These are phyloP conservation scores for Pimephales promelas DNA, from an alignment of 2,113 vertebrate species.

Conservation along the genomic window DNA sequence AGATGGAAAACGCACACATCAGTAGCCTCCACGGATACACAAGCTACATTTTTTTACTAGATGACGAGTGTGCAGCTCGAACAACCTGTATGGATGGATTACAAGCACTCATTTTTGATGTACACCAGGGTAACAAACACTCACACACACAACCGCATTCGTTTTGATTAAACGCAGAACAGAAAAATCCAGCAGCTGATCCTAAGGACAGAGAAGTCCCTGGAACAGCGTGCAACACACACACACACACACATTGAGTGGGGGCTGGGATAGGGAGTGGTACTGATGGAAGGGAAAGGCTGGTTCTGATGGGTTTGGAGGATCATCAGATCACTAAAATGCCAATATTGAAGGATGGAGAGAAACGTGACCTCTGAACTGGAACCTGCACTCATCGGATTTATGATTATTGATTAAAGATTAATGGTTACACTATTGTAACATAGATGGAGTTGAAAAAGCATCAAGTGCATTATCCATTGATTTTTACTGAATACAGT, in stretches of 20 bases:
- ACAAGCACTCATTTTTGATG: background rate
- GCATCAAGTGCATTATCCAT: background rate
- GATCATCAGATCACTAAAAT: conserved; percentile 32
- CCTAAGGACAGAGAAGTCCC: conserved; percentile 17
- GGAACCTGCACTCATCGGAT: background rate
- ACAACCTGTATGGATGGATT: conserved; percentile 1
- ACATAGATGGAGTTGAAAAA: background rate
- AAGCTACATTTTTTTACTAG: background rate
- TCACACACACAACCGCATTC: conserved; percentile 19
- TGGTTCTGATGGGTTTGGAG: conserved; percentile 46
- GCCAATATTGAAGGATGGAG: background rate
- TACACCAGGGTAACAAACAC: conserved; percentile 21
- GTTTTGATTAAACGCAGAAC: conserved; percentile 4
- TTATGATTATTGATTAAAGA: background rate
- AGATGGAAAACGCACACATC: conserved; percentile 32
- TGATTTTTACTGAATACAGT: background rate
- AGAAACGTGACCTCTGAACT: background rate
- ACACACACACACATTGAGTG: conserved; percentile 34
- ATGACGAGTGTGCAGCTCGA: background rate
- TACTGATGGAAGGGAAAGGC: conserved; percentile 31
- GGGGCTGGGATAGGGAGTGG: conserved; percentile 48
- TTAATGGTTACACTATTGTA: background rate
- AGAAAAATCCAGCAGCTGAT: conserved; percentile 25
- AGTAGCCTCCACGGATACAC: conserved; percentile 1
- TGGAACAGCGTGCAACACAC: background rate